Evolutionary conservation across 2,888 invertebrate genomes (phyloP).

Genomic region (Polyommatus icarus): DNA sequence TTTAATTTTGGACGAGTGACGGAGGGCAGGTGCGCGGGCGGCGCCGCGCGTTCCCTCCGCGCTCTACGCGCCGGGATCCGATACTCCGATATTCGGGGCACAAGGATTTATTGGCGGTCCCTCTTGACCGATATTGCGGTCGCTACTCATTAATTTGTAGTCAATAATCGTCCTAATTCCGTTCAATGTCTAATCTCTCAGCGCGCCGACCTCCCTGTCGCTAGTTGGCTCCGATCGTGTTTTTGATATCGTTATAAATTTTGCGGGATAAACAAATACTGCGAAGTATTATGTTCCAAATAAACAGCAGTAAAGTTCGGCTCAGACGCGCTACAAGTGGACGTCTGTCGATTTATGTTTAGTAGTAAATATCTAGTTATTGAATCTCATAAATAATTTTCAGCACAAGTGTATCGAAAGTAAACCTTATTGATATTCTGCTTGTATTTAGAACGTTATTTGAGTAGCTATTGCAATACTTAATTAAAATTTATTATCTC

Average conservation of each 20-base stretch:
- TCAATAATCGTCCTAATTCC: constrained; percentile 43
- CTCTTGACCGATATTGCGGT: constrained; percentile 42
- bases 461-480: background rate
- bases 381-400: background rate
- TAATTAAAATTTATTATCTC: too few species aligned
- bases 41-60: constrained; percentile 62
- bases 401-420: background rate
- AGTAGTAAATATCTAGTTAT: background rate
- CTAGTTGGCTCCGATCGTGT: constrained; percentile 29
- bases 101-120: constrained; percentile 25
- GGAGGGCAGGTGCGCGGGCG: constrained; percentile 81
- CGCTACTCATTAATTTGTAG: constrained; percentile 40
- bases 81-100: constrained; percentile 44
- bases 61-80: constrained; percentile 50
- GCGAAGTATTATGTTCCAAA: constrained; percentile 11
- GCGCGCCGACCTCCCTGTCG: constrained; percentile 35
- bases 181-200: constrained; percentile 33
- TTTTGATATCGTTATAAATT: background rate
- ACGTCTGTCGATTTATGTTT: constrained; percentile 40
- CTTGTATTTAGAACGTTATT: background rate
- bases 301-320: constrained; percentile 12
- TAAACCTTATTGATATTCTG: background rate
- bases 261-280: constrained; percentile 12
- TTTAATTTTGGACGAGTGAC: constrained; percentile 81
- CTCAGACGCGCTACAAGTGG: background rate